A percentile compares a stretch with the other conserved stretches of the same genome.
Evolutionary conservation across 1,140 invertebrate genomes (phyloP).

Genomic region (Brachionus plicatilis): DNA sequence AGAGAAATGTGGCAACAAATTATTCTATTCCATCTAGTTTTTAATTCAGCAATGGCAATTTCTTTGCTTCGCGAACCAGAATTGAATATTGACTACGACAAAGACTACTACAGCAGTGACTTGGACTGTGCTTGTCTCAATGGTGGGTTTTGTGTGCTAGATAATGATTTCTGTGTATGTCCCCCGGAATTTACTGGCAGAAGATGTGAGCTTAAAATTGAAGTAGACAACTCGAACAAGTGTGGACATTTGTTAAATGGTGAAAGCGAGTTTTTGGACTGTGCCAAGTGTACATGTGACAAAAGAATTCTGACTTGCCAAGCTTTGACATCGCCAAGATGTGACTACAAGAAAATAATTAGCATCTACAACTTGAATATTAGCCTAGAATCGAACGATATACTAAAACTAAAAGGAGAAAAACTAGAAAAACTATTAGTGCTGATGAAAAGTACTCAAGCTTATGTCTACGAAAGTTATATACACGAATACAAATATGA

Average conservation of each 20-base stretch:
- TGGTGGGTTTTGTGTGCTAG: constrained; percentile 20
- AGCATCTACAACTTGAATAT: background rate
- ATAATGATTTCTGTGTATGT: constrained; percentile 40
- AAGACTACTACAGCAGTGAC: background rate
- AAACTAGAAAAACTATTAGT: background rate
- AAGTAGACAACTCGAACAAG: background rate
- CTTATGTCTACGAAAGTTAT: background rate
- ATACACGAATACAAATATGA: constrained; percentile 18
- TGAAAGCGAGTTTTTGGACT: constrained; percentile 26
- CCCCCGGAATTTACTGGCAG: background rate
- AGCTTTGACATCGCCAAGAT: background rate
- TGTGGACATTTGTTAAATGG: constrained; percentile 39
- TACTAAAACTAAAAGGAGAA: background rate
- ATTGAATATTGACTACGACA: background rate
- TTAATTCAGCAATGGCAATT: background rate
- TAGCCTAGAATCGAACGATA: background rate
- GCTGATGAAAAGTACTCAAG: background rate
- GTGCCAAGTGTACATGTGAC: constrained; percentile 33
- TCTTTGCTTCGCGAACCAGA: background rate
- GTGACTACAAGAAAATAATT: constrained; percentile 6
- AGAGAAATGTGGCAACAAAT: background rate
- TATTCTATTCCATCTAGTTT: background rate
- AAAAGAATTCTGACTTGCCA: background rate
- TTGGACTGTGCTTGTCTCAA: constrained; percentile 1
- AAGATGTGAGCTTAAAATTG: constrained; percentile 19